Conservation (phyloP, 2,113 vertebrate species). For the Dromaius novaehollandiae region DNA sequence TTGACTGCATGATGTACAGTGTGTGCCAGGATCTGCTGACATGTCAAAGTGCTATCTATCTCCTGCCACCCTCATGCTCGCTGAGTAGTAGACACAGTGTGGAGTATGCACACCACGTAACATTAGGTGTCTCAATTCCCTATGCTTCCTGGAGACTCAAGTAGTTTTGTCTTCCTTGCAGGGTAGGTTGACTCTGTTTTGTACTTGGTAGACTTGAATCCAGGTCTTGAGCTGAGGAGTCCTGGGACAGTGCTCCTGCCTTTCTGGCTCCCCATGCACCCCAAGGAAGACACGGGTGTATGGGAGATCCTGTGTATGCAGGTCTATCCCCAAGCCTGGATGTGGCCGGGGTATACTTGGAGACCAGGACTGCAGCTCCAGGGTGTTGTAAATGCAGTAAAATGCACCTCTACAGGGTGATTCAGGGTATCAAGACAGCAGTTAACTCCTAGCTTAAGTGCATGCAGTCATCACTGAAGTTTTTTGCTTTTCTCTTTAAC, state of each 20-base stretch:
- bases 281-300: background rate
- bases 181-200: background rate
- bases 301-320: background rate
- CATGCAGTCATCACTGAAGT: background rate
- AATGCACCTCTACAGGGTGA: fast-evolving
- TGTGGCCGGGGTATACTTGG: background rate
- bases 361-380: background rate
- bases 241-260: background rate
- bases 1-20: background rate
- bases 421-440: background rate
- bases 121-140: fast-evolving
- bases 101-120: background rate
- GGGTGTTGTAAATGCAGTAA: background rate
- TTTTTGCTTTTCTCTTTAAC: background rate
- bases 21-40: background rate
- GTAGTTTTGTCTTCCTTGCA: background rate
- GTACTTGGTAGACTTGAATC: background rate
- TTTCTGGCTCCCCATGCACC: background rate
- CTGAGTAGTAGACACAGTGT: background rate
- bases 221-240: background rate
- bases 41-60: background rate
- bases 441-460: background rate
- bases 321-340: background rate
- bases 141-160: background rate
- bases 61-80: background rate